Evolutionary conservation across 2,113 vertebrate genomes (phyloP).

Genomic region (Thalassoma bifasciatum): DNA sequence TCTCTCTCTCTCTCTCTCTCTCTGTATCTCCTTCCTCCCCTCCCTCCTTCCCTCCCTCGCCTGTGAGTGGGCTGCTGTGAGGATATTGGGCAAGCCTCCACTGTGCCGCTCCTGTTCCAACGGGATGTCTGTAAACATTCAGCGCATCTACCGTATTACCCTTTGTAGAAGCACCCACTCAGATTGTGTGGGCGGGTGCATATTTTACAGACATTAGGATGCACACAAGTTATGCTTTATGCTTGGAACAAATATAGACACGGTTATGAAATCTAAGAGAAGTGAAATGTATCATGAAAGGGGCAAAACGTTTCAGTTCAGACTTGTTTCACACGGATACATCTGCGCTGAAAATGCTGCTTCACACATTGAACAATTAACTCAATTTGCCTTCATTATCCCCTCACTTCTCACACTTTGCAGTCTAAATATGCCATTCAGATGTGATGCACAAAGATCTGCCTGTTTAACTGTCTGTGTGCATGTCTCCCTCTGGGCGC

Average conservation of each 20-base stretch:
- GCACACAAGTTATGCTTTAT: constrained; percentile 56
- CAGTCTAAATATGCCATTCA: constrained; percentile 30
- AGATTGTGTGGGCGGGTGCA: constrained; percentile 65
- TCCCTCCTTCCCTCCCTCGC: constrained; percentile 56
- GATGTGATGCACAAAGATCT: constrained; percentile 64
- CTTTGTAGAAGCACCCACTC: constrained; percentile 87
- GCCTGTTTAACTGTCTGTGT: constrained; percentile 62
- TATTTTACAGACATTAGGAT: constrained; percentile 69
- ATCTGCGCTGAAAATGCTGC: background rate
- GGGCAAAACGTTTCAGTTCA: background rate
- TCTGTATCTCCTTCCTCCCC: constrained; percentile 32
- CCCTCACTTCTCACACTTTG: constrained; percentile 12
- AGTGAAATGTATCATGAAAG: constrained; percentile 1
- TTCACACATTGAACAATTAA: background rate
- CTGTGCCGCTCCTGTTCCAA: constrained; percentile 76
- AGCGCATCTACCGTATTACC: constrained; percentile 88
- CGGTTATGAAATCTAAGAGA: constrained; percentile 63
- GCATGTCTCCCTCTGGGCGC: constrained; percentile 37
- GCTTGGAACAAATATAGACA: constrained; percentile 66
- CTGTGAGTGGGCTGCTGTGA: constrained; percentile 78
- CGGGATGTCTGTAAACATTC: constrained; percentile 86
- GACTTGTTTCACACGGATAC: background rate
- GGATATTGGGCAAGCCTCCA: constrained; percentile 83
- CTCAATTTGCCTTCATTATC: constrained; percentile 18
- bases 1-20: constrained; percentile 49